These are phyloP conservation scores for Oscheius myriophilus DNA, from an alignment of 2,888 invertebrate genomes.

Conservation along the genomic window DNA sequence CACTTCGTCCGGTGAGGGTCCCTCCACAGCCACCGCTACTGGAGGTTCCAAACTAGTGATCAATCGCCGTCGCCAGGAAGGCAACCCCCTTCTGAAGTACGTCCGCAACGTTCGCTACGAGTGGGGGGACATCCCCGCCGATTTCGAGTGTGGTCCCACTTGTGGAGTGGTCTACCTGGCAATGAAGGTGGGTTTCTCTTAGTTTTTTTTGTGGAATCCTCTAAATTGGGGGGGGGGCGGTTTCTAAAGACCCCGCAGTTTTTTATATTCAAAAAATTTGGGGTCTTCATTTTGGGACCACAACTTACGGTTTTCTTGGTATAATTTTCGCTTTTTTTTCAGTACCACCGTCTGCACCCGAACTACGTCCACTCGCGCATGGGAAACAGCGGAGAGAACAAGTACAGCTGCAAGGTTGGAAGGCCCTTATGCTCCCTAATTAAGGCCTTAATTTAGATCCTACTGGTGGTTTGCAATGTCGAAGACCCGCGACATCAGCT, in stretches of 20 bases:
- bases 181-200: constrained; percentile 44
- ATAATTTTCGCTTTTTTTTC: too few relatives aligned
- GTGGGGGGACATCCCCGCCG: constrained; percentile 60
- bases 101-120: constrained; percentile 68
- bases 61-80: constrained; percentile 66
- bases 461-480: constrained; percentile 61
- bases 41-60: constrained; percentile 43
- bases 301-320: too few relatives aligned
- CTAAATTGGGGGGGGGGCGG: too few relatives aligned
- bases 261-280: too few relatives aligned
- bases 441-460: constrained; percentile 48
- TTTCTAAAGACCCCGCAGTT: too few relatives aligned
- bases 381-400: constrained; percentile 50
- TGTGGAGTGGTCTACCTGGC: constrained; percentile 65
- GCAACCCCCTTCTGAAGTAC: constrained; percentile 69
- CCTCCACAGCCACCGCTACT: too few relatives aligned
- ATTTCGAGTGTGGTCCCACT: constrained; percentile 63
- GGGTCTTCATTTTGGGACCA: too few relatives aligned
- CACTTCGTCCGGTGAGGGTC: too few relatives aligned
- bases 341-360: constrained; percentile 67
- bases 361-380: constrained; percentile 66
- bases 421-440: not conserved
- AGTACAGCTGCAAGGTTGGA: constrained; percentile 46
- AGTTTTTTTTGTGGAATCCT: too few relatives aligned
- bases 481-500: constrained; percentile 64